phyloP scores from a whole-genome alignment of 2,888 invertebrate genomes.

The Leptinotarsa tumamoca region DNA sequence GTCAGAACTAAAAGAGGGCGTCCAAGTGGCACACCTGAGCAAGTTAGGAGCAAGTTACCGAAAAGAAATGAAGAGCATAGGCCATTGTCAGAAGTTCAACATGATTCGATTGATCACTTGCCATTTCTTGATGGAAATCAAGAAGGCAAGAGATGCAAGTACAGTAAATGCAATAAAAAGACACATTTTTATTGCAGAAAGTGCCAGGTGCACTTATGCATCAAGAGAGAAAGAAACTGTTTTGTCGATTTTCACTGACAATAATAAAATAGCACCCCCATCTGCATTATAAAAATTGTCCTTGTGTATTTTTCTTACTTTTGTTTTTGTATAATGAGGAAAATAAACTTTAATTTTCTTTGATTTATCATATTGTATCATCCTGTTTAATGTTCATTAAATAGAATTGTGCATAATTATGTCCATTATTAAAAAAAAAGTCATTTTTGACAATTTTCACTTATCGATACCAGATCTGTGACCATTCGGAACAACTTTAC shows the following conservation, averaged over 20 bases:
- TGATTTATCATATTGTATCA: background rate
- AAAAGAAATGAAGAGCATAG: background rate
- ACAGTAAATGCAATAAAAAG: background rate
- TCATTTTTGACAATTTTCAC: background rate
- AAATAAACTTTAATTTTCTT: background rate
- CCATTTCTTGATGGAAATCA: constrained; percentile 8
- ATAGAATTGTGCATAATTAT: constrained; percentile 5
- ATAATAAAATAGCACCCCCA: background rate
- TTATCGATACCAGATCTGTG: background rate
- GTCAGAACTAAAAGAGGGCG: constrained; percentile 6
- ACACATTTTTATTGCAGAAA: constrained; percentile 8
- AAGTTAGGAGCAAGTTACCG: background rate
- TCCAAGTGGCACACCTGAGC: background rate
- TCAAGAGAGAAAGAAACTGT: background rate
- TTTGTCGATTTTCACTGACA: constrained; percentile 6
- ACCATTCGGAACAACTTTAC: constrained; percentile 2
- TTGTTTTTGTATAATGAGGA: background rate
- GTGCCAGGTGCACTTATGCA: constrained; percentile 14
- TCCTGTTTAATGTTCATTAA: background rate
- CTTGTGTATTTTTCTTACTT: background rate
- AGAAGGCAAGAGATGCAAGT: constrained; percentile 2
- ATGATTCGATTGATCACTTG: constrained; percentile 1
- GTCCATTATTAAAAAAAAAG: background rate
- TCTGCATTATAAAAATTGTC: background rate
- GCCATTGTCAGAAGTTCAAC: background rate